These are phyloP conservation scores for Danionella cerebrum DNA, from an alignment of 2,113 vertebrate genomes.

Conservation along the genomic window DNA sequence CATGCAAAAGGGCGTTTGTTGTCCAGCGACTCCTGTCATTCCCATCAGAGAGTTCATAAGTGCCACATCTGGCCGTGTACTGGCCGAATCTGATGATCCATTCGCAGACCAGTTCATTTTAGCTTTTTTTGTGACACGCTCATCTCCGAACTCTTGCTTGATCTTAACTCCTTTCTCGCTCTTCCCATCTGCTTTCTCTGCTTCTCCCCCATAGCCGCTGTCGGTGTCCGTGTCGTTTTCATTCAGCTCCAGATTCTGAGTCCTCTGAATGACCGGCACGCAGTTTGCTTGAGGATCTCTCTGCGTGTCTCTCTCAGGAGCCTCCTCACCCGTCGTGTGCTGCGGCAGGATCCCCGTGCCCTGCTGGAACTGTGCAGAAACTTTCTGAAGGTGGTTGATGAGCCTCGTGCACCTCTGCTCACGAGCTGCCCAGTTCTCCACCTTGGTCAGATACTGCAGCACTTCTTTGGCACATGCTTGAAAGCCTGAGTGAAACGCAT, in stretches of 20 bases:
- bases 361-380: slow-evolving; percentile 75
- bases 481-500: slow-evolving; percentile 90
- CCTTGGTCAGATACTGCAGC: slow-evolving; percentile 83
- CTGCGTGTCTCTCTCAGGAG: slow-evolving; percentile 54
- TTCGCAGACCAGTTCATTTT: slow-evolving; percentile 63
- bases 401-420: slow-evolving; percentile 86
- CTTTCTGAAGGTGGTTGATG: slow-evolving; percentile 82
- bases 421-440: slow-evolving; percentile 83
- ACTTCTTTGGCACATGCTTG: slow-evolving; percentile 93
- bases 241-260: slow-evolving; percentile 75
- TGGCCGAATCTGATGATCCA: slow-evolving; percentile 43
- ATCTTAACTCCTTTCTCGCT: slow-evolving; percentile 62
- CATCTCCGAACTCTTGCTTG: slow-evolving; percentile 82
- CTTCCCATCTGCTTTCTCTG: slow-evolving; percentile 66
- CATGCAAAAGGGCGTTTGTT: slow-evolving; percentile 82
- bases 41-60: slow-evolving; percentile 82
- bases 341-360: slow-evolving; percentile 62
- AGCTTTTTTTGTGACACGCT: slow-evolving; percentile 67
- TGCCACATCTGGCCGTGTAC: slow-evolving; percentile 62
- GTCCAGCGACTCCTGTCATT: slow-evolving; percentile 69
- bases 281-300: slow-evolving; percentile 80
- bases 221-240: slow-evolving; percentile 95
- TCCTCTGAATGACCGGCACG: slow-evolving; percentile 94
- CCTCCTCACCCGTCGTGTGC: slow-evolving; percentile 58
- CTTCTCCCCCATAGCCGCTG: slow-evolving; percentile 90